Percentiles rank a stretch among this genome's conserved stretches.
Evolutionary conservation across 2,888 invertebrate species (phyloP).

Genomic region (Drosophila cracens): DNA sequence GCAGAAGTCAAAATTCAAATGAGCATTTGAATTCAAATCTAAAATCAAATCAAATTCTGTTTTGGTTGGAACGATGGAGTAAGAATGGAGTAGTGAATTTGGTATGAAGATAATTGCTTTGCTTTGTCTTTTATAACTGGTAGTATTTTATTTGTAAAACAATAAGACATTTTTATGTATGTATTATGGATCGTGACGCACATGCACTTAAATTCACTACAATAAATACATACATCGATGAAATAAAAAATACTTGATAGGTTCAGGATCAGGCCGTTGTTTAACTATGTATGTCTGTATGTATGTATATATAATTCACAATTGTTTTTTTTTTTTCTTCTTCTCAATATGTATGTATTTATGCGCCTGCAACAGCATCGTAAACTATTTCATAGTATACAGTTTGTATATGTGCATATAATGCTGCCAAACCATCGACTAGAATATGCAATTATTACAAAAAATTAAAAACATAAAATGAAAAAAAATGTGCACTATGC

Average conservation of each 20-base stretch:
- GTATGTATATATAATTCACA: conserved; percentile 34
- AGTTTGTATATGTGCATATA: conserved; percentile 37
- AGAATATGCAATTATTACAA: conserved; percentile 62
- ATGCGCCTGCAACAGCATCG: conserved; percentile 29
- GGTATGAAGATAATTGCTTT: background rate
- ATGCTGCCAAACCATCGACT: conserved; percentile 74
- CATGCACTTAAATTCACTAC: conserved; percentile 62
- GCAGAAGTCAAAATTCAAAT: background rate
- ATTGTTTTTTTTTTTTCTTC: conserved; percentile 5
- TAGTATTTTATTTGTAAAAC: conserved; percentile 72
- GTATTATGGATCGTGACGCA: conserved; percentile 34
- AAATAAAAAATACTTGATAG: conserved; percentile 47
- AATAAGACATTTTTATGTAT: conserved; percentile 70
- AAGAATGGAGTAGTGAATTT: background rate
- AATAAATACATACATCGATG: conserved; percentile 57
- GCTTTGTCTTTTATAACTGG: conserved; percentile 58
- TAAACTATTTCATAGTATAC: conserved; percentile 53
- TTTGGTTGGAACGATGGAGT: background rate
- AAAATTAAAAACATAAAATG: conserved; percentile 5
- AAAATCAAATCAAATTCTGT: background rate
- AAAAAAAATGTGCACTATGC: conserved; percentile 14
- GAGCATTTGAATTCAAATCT: background rate
- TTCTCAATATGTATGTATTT: conserved; percentile 20
- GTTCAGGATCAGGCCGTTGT: conserved; percentile 24
- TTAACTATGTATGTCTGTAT: conserved; percentile 31